Conservation (phyloP, 2,113 vertebrate species). For the Megaceryle torquata region DNA sequence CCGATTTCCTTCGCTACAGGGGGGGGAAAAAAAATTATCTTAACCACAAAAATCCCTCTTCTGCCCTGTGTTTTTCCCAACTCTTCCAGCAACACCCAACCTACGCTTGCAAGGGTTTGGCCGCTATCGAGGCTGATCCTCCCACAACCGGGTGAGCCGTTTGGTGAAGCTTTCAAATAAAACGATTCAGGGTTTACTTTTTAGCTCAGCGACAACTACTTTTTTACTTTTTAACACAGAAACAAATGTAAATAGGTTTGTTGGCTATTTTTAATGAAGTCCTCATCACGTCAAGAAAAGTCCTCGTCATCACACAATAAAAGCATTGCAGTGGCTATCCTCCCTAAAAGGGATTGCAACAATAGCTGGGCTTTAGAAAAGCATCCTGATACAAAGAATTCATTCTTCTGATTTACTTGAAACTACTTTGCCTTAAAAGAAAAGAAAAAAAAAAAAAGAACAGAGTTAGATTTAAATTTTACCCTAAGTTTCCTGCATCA, state of each 20-base stretch:
- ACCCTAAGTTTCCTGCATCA: not conserved
- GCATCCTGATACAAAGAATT: constrained; percentile 78
- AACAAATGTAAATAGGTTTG: constrained; percentile 46
- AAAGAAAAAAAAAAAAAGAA: constrained; percentile 30
- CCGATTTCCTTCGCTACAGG: not conserved
- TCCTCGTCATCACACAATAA: constrained; percentile 62
- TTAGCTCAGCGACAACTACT: not conserved
- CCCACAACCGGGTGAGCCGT: not conserved
- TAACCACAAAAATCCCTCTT: not conserved
- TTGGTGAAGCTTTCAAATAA: not conserved
- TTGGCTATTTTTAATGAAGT: constrained; percentile 73
- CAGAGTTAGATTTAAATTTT: constrained; percentile 43
- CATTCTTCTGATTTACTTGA: constrained; percentile 83
- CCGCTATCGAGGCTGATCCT: not conserved
- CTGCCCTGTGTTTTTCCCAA: not conserved
- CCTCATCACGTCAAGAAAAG: constrained; percentile 69
- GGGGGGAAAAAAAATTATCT: too few relatives aligned
- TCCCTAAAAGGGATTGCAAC: constrained; percentile 72
- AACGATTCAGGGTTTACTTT: not conserved
- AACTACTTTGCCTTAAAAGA: constrained; percentile 72
- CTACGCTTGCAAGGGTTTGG: accelerated
- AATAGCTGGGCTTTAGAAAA: constrained; percentile 79
- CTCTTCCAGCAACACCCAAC: not conserved
- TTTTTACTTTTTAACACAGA: not conserved
- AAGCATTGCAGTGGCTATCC: constrained; percentile 70